Base-by-base conservation (phyloP, 2,888 invertebrate species). In the Andrena minutula region DNA sequence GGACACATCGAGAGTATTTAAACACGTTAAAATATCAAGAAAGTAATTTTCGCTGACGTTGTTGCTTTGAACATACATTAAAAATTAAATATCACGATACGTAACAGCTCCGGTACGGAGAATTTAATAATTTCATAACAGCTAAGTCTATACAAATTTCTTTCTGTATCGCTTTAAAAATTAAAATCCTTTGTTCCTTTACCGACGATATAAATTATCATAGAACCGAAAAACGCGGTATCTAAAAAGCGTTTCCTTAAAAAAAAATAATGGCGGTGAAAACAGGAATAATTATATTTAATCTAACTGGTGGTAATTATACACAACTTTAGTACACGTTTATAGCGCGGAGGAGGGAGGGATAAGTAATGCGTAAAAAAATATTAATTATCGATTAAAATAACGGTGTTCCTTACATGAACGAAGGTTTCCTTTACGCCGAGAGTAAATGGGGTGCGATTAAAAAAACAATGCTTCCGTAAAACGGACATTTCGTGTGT, bases 301-400 rank as follows among this genome's bases (percentile, higher is more conserved):
- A 77, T 61, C 68, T 77, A 75, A 64, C 66, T 79, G 58, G 16
- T 41, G 58, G 58, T 79, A 64, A 73, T 78, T 78, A 53, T 79
- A 81, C 69, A 69, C 49, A 72, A 78, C 72, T 74, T 79, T 68
- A 72, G 66, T 79, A 63, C 51, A 68, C 61, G 47, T 72, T 66
- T 23, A 56, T 56, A 63, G 66, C 71, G 56, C 49, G 72, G 23
- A 10, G 53, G 58, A 74, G 86, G n/a, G 20, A 23, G 61, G 35
- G 60, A 74, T 86, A 86, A 79, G 84, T 86, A 76, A 83, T 80
- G 78, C 70, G 77, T 79, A 71, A 86, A 64, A 74, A 78, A 83
- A 75, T 78, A 83, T 75, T 73, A 86, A 86, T 79, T 71, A 83
- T 64, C 49, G 49, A 75, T 76, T 86, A 86, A 86, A 86, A 86